Evolutionary conservation across 2,888 invertebrate species (phyloP).

Genomic region (Idaea straminata): DNA sequence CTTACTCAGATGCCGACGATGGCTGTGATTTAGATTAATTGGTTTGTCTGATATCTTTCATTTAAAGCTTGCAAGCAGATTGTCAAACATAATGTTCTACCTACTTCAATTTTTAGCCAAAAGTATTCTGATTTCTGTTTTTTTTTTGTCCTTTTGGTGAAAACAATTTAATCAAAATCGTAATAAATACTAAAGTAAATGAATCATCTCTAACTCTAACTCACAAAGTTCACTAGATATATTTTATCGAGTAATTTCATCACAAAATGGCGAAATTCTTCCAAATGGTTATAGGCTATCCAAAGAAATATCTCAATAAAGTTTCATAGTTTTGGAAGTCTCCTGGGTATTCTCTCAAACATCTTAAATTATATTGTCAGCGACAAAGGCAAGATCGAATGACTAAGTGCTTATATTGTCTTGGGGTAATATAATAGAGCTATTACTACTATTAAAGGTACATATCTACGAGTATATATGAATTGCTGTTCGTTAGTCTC

Average conservation of each 20-base stretch:
- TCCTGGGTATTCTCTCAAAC: not conserved
- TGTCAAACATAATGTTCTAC: not conserved
- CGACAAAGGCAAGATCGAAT: not conserved
- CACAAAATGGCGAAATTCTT: not conserved
- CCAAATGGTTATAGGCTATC: not conserved
- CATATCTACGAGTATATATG: no score
- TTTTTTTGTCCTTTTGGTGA: not conserved
- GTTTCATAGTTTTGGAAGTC: not conserved
- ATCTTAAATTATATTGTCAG: not conserved
- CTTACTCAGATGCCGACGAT: not conserved
- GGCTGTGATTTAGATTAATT: not conserved
- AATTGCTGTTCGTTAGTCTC: no score
- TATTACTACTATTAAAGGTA: no score
- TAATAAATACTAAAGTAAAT: not conserved
- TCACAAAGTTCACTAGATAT: not conserved
- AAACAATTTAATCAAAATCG: not conserved
- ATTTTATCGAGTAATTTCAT: not conserved
- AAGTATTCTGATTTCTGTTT: not conserved
- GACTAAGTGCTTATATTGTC: not conserved
- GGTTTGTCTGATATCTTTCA: not conserved
- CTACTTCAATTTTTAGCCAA: not conserved
- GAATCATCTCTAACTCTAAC: not conserved
- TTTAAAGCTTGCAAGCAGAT: not conserved
- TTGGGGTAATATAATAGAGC: not conserved
- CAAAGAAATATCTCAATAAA: slow-evolving; percentile 1